These are phyloP conservation scores for Nothura maculosa DNA, from an alignment of 2,797 vertebrate genomes.

Conservation along the genomic window DNA sequence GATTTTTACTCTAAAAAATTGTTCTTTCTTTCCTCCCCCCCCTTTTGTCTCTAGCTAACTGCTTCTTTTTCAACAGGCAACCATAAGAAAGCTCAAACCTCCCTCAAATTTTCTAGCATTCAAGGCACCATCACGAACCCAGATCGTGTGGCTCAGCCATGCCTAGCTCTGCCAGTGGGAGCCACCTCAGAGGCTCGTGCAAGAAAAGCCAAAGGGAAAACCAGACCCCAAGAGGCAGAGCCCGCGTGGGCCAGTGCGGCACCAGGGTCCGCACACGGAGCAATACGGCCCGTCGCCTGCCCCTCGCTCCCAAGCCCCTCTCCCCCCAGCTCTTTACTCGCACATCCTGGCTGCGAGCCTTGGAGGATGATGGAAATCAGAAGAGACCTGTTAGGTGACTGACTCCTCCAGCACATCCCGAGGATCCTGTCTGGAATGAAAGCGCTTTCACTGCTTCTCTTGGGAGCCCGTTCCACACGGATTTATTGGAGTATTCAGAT, in stretches of 20 bases:
- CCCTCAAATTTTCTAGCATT: not conserved
- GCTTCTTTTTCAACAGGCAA: not conserved
- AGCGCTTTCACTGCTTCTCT: not conserved
- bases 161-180: not conserved
- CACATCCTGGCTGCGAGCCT: not conserved
- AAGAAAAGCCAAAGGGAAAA: not conserved
- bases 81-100: not conserved
- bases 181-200: not conserved
- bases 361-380: not conserved
- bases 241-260: not conserved
- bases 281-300: accelerated
- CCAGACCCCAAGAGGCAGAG: accelerated
- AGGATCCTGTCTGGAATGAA: not conserved
- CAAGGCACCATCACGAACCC: accelerated
- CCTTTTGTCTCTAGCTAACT: not conserved
- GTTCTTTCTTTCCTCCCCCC: not conserved
- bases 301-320: not conserved
- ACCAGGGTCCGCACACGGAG: accelerated
- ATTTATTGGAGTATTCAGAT: accelerated
- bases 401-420: conserved; percentile 67
- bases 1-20: not conserved
- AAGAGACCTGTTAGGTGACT: not conserved
- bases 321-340: not conserved
- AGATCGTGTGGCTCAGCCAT: accelerated
- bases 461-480: not conserved